These are phyloP conservation scores for Triplophysa tibetana DNA, from an alignment of 2,113 vertebrate species.

Conservation along the genomic window DNA sequence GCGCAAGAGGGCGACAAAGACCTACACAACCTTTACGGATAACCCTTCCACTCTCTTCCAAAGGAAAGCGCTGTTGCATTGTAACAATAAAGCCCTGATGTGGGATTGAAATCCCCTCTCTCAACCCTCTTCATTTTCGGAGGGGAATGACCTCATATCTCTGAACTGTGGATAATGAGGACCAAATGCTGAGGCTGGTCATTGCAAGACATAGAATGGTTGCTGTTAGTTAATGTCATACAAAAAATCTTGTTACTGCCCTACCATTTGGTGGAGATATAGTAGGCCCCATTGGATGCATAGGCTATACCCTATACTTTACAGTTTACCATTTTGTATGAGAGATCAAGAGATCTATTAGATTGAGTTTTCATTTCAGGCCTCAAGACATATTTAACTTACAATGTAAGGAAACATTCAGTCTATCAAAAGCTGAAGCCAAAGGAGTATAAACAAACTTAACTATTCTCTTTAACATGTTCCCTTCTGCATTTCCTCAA, in stretches of 20 bases:
- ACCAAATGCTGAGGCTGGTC: constrained; percentile 67
- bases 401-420: background rate
- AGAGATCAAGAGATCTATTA: background rate
- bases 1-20: constrained; percentile 47
- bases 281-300: background rate
- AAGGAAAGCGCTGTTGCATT: constrained; percentile 40
- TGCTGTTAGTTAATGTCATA: constrained; percentile 28
- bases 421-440: background rate
- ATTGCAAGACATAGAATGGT: constrained; percentile 59
- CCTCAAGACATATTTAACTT: background rate
- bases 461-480: constrained; percentile 28
- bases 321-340: background rate
- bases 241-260: constrained; percentile 17
- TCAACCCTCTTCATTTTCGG: constrained; percentile 45
- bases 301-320: background rate
- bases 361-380: background rate
- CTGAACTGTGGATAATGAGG: constrained; percentile 62
- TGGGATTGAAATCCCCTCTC: background rate
- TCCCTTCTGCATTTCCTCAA: constrained; percentile 39
- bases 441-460: constrained; percentile 42
- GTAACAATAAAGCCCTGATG: background rate
- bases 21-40: background rate
- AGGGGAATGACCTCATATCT: constrained; percentile 67
- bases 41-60: background rate
- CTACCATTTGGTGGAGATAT: constrained; percentile 6